phyloP scores from a whole-genome alignment of 2,797 vertebrate species.

The Alauda arvensis region DNA sequence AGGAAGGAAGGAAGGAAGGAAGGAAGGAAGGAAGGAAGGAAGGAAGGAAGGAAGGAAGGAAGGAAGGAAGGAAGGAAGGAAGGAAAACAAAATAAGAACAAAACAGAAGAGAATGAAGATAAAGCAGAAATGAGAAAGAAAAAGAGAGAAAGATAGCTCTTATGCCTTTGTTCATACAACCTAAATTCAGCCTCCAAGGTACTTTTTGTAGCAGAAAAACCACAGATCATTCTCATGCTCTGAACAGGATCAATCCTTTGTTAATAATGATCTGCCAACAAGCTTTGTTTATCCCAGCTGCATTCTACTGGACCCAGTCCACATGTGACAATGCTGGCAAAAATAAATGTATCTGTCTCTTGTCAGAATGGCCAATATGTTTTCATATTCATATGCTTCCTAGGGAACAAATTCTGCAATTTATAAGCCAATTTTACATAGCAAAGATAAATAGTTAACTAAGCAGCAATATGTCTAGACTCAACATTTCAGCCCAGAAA shows the following conservation, averaged over 20 bases:
- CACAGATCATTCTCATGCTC: background rate
- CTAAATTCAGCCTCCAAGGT: background rate
- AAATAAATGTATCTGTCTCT: background rate
- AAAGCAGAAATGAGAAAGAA: background rate
- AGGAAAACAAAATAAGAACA: background rate
- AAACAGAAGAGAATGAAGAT: background rate
- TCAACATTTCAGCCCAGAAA: background rate
- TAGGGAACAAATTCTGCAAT: background rate
- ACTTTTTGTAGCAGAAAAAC: background rate
- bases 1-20: background rate
- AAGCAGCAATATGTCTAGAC: background rate
- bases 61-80: too few species aligned
- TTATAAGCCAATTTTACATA: background rate
- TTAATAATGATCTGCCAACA: background rate
- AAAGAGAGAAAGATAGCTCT: accelerated
- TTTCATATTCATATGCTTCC: background rate
- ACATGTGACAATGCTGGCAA: background rate
- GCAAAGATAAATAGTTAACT: background rate
- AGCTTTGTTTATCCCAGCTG: background rate
- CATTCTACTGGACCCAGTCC: background rate
- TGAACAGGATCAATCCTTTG: background rate
- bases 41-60: background rate
- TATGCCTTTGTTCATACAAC: accelerated
- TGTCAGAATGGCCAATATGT: background rate
- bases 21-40: background rate